These are phyloP conservation scores for Drosophila asahinai DNA, from an alignment of 1,140 invertebrate species.

Conservation along the genomic window DNA sequence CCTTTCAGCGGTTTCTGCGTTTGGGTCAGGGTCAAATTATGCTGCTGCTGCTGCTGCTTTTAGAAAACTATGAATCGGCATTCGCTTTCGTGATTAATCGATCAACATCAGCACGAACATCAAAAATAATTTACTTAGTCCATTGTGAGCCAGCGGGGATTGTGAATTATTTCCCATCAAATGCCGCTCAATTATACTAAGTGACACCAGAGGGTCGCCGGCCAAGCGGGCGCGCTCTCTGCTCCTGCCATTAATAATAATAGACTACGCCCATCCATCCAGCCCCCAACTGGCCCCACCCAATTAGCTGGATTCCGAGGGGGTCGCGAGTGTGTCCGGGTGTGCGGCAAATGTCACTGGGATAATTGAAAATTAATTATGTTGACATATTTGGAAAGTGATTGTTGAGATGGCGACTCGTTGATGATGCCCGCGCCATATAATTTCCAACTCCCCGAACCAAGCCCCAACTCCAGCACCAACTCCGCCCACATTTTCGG, in stretches of 20 bases:
- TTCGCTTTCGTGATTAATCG: conserved; percentile 66
- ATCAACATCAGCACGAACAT: conserved; percentile 70
- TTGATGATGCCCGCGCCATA: conserved; percentile 61
- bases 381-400: conserved; percentile 83
- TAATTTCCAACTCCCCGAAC: conserved; percentile 42
- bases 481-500: not conserved
- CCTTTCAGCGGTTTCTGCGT: conserved; percentile 20
- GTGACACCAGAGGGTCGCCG: conserved; percentile 63
- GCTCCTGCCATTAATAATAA: conserved; percentile 74
- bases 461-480: not conserved
- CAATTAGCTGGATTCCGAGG: conserved; percentile 24
- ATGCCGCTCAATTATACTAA: conserved; percentile 78
- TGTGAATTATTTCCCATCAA: conserved; percentile 78
- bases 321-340: conserved; percentile 8
- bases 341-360: conserved; percentile 62
- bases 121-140: conserved; percentile 55
- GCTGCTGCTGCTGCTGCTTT: not conserved
- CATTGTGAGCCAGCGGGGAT: conserved; percentile 49
- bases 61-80: conserved; percentile 61
- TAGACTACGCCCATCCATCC: conserved; percentile 47
- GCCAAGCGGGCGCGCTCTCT: conserved; percentile 15
- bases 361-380: conserved; percentile 84
- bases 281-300: conserved; percentile 13
- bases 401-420: conserved; percentile 71
- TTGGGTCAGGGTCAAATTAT: conserved; percentile 46